A percentile compares a stretch with the other conserved stretches of the same genome.
These are phyloP conservation scores for Musca vetustissima DNA, from an alignment of 1,140 invertebrate genomes.

Conservation along the genomic window DNA sequence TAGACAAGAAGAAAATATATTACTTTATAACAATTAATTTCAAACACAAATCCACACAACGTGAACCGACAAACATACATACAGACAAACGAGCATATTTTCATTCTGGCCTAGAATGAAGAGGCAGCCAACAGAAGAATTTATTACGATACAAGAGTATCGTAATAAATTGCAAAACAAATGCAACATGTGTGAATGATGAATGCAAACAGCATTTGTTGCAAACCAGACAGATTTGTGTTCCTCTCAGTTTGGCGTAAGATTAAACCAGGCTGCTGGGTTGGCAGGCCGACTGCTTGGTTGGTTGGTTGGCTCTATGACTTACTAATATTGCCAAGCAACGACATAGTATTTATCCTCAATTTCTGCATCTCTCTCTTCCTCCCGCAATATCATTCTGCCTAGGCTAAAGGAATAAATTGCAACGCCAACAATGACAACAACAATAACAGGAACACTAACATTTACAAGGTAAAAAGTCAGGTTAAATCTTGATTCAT, in stretches of 20 bases:
- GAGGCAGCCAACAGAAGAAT: neutral
- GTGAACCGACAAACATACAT: neutral
- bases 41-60: neutral
- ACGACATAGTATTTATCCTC: too few species aligned
- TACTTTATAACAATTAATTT: constrained; percentile 23
- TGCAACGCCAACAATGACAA: neutral
- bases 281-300: too few species aligned
- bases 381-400: too few species aligned
- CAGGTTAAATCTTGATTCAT: constrained; percentile 17
- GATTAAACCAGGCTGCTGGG: too few species aligned
- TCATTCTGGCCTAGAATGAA: too few species aligned
- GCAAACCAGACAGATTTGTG: neutral
- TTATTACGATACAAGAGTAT: neutral
- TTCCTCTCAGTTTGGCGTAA: too few species aligned
- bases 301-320: too few species aligned
- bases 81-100: neutral
- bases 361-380: too few species aligned
- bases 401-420: neutral
- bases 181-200: constrained; percentile 23
- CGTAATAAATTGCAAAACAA: constrained; percentile 22
- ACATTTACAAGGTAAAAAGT: constrained; percentile 9
- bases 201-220: constrained; percentile 11
- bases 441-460: too few species aligned
- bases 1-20: constrained; percentile 9
- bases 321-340: too few species aligned